Percentiles rank a stretch among this genome's conserved stretches.
Conservation (phyloP, 2,888 invertebrate species). For the Mimachlamys varia region DNA sequence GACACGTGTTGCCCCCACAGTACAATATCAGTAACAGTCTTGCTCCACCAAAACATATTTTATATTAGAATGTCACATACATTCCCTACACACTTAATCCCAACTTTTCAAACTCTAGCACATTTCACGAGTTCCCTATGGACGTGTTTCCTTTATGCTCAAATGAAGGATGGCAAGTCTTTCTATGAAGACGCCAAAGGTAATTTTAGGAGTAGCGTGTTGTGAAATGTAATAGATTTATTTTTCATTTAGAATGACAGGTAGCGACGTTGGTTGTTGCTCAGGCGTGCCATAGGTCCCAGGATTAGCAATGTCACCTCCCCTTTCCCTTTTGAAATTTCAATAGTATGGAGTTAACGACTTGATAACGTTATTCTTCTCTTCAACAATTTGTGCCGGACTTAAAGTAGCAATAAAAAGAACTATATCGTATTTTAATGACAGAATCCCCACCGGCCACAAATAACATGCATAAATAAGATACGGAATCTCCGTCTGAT, state of each 20-base stretch:
- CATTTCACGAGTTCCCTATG: not conserved
- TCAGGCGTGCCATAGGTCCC: not conserved
- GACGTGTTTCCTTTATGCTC: slow-evolving; percentile 19
- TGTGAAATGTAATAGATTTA: slow-evolving; percentile 36
- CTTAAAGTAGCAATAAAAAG: slow-evolving; percentile 12
- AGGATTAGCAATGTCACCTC: slow-evolving; percentile 18
- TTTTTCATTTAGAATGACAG: slow-evolving; percentile 31
- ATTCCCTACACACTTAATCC: not conserved
- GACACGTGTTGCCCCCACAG: too few relatives aligned
- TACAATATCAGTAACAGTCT: not conserved
- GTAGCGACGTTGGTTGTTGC: not conserved
- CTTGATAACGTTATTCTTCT: slow-evolving; percentile 26
- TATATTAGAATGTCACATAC: not conserved
- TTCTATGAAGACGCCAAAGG: slow-evolving; percentile 22
- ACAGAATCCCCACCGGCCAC: slow-evolving; percentile 11
- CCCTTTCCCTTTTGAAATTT: slow-evolving; percentile 10
- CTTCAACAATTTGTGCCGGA: slow-evolving; percentile 31
- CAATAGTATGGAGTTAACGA: slow-evolving; percentile 24
- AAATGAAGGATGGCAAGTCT: slow-evolving; percentile 28
- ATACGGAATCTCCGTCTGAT: not conserved
- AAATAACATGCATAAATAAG: not conserved
- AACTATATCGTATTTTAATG: not conserved
- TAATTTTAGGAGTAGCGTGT: slow-evolving; percentile 19
- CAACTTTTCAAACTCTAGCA: slow-evolving; percentile 6
- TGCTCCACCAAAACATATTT: not conserved